Conservation (phyloP, 2,888 invertebrate genomes). For the Agonopterix heracliana region DNA sequence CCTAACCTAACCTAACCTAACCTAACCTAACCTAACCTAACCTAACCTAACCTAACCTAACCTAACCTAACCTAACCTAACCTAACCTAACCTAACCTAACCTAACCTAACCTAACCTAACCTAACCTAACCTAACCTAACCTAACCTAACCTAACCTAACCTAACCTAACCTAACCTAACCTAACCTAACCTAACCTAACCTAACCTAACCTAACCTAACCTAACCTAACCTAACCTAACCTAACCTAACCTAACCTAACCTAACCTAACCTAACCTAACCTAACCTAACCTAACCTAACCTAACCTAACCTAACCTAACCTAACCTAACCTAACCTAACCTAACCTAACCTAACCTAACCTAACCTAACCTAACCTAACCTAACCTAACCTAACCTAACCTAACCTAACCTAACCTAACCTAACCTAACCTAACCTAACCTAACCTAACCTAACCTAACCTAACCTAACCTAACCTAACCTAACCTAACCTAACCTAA, state of each 20-base stretch:
- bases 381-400: conserved; percentile 17
- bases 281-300: conserved; percentile 16
- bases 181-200: conserved; percentile 14
- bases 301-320: conserved; percentile 16
- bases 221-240: no score
- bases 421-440: conserved; percentile 11
- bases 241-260: no score
- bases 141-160: conserved; percentile 14
- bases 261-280: not conserved
- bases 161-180: conserved; percentile 8
- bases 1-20: no score
- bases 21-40: no score
- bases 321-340: conserved; percentile 18
- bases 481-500: conserved; percentile 17
- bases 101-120: conserved; percentile 14
- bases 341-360: conserved; percentile 18
- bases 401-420: conserved; percentile 16
- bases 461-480: conserved; percentile 17
- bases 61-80: conserved; percentile 1
- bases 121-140: conserved; percentile 15
- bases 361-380: conserved; percentile 17
- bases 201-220: not conserved
- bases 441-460: conserved; percentile 12
- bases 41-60: no score
- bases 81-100: conserved; percentile 9